A percentile compares a stretch with the other conserved stretches of the same genome.
These are phyloP conservation scores for Lamellibrachia columna DNA, from an alignment of 2,888 invertebrate species.

Conservation along the genomic window DNA sequence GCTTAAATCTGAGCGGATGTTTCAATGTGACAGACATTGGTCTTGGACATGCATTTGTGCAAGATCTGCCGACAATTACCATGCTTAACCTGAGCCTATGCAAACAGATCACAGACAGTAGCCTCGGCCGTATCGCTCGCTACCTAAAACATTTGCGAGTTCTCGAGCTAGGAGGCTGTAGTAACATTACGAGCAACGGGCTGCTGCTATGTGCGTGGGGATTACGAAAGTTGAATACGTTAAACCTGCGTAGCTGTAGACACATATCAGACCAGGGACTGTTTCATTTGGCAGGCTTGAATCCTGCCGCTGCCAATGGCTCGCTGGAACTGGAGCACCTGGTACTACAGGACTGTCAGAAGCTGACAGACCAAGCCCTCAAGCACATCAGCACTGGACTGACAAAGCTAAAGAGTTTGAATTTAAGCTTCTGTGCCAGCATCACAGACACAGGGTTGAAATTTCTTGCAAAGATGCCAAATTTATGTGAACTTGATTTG, in stretches of 20 bases:
- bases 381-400: conserved; percentile 86
- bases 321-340: conserved; percentile 76
- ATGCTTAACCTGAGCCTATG: conserved; percentile 88
- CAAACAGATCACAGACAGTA: conserved; percentile 93
- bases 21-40: conserved; percentile 91
- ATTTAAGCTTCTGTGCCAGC: conserved; percentile 92
- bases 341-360: conserved; percentile 93
- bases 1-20: conserved; percentile 90
- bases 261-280: conserved; percentile 91
- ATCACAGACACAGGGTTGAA: conserved; percentile 92
- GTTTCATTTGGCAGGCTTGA: conserved; percentile 79
- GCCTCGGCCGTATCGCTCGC: conserved; percentile 85
- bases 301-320: conserved; percentile 25
- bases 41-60: conserved; percentile 81
- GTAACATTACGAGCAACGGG: conserved; percentile 89
- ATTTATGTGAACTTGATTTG: conserved; percentile 85
- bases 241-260: conserved; percentile 92
- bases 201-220: conserved; percentile 88
- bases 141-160: conserved; percentile 84
- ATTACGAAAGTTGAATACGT: conserved; percentile 80
- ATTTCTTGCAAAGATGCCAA: conserved; percentile 85
- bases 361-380: conserved; percentile 89
- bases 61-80: conserved; percentile 79
- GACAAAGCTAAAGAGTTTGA: conserved; percentile 82
- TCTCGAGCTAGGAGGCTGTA: conserved; percentile 90